phyloP scores from a whole-genome alignment of 2,797 vertebrate species.

The Peromyscus melanophrys region DNA sequence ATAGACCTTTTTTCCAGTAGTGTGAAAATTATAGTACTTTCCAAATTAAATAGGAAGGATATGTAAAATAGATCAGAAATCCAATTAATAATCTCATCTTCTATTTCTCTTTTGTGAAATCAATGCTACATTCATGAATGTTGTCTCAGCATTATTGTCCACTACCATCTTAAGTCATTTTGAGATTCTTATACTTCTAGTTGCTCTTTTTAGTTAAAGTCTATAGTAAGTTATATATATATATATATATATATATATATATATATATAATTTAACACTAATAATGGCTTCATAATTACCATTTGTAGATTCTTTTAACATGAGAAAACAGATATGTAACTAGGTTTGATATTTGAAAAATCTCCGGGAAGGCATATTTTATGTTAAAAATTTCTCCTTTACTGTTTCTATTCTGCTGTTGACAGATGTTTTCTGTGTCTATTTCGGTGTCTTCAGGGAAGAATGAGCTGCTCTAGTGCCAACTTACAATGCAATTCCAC shows the following conservation, averaged over 20 bases:
- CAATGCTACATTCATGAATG: constrained; percentile 21
- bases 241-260: background rate
- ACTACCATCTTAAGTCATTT: background rate
- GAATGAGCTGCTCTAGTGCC: constrained; percentile 53
- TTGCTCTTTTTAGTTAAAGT: background rate
- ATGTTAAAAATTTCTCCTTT: background rate
- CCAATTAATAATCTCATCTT: constrained; percentile 75
- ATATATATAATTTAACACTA: constrained; percentile 6
- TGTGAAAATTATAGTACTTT: constrained; percentile 36
- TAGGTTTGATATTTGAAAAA: background rate
- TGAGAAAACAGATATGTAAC: background rate
- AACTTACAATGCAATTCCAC: constrained; percentile 52
- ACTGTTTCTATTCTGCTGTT: background rate
- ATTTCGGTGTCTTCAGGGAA: constrained; percentile 33
- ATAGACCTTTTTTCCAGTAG: background rate
- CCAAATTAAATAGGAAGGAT: constrained; percentile 72
- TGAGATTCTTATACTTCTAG: constrained; percentile 1
- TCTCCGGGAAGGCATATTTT: background rate
- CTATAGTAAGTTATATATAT: background rate
- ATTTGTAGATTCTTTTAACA: background rate
- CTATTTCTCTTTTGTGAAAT: constrained; percentile 40
- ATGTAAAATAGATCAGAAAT: constrained; percentile 67
- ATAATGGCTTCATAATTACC: background rate
- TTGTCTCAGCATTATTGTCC: background rate
- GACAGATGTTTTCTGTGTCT: constrained; percentile 33